These are phyloP conservation scores for Prinia subflava DNA, from an alignment of 2,113 vertebrate genomes.

Conservation along the genomic window DNA sequence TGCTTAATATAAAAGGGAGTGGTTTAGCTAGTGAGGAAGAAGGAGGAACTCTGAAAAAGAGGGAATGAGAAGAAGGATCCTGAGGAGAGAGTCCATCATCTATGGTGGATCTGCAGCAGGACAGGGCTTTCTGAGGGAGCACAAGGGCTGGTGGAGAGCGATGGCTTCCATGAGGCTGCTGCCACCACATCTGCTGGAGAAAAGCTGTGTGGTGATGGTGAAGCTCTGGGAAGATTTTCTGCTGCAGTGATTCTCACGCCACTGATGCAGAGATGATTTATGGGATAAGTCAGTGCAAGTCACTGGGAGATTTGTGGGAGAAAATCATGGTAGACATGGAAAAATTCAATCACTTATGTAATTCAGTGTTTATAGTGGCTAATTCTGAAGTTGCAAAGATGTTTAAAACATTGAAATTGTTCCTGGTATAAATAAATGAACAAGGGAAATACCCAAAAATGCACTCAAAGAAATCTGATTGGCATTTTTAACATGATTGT, in stretches of 20 bases:
- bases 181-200: background rate
- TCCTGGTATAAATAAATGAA: background rate
- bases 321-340: background rate
- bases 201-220: background rate
- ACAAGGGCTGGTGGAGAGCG: accelerated
- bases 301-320: background rate
- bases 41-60: no score
- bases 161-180: background rate
- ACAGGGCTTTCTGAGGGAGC: background rate
- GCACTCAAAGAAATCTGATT: background rate
- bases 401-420: background rate
- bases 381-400: background rate
- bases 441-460: background rate
- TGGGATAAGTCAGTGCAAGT: background rate
- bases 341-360: background rate
- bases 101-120: background rate
- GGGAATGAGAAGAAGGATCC: no score
- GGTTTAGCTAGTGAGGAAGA: no score
- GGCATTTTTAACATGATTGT: background rate
- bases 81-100: background rate
- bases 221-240: background rate
- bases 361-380: background rate
- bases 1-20: no score
- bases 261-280: background rate
- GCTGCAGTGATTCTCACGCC: accelerated